These are phyloP conservation scores for Limonius californicus DNA, from an alignment of 1,140 invertebrate genomes.

Conservation along the genomic window DNA sequence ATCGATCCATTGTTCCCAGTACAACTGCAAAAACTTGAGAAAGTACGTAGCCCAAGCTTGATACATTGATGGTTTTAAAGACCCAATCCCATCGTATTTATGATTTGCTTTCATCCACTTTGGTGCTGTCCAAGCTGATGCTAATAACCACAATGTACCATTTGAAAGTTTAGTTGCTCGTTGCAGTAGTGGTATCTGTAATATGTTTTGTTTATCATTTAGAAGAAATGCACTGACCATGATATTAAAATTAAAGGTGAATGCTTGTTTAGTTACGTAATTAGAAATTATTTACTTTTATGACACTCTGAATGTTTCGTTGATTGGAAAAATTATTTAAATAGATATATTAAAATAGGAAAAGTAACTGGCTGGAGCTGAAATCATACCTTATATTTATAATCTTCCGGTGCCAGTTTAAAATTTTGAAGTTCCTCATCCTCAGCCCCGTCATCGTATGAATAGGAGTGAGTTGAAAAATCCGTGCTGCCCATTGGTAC, in stretches of 20 bases:
- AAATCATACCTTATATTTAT: constrained; percentile 41
- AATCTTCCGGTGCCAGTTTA: constrained; percentile 46
- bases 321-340: too few relatives aligned
- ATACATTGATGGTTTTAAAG: constrained; percentile 51
- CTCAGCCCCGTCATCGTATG: constrained; percentile 58
- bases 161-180: too few relatives aligned
- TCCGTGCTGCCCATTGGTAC: constrained; percentile 82
- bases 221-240: too few relatives aligned
- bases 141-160: constrained; percentile 44
- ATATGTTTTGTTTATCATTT: too few relatives aligned
- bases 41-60: constrained; percentile 60
- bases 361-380: too few relatives aligned
- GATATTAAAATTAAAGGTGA: too few relatives aligned
- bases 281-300: too few relatives aligned
- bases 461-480: constrained; percentile 67
- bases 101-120: constrained; percentile 91
- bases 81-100: constrained; percentile 53
- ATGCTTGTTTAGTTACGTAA: too few relatives aligned
- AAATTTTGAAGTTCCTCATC: constrained; percentile 45
- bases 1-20: constrained; percentile 36
- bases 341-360: too few relatives aligned
- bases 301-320: too few relatives aligned
- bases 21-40: constrained; percentile 45
- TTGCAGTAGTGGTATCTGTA: too few relatives aligned
- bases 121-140: constrained; percentile 81